phyloP scores from a whole-genome alignment of 1,140 invertebrate genomes.

The Ericerus pela region DNA sequence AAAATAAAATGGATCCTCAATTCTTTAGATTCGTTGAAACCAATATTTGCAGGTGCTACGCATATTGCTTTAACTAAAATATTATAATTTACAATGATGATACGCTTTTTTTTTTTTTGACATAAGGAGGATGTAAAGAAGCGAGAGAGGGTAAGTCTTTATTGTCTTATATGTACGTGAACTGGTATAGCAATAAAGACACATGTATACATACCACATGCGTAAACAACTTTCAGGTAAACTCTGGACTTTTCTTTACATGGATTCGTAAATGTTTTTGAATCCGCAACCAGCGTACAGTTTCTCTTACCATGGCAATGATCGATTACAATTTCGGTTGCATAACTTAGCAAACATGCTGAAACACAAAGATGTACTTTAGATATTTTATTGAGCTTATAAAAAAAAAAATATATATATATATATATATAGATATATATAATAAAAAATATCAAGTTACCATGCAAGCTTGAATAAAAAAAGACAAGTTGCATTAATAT shows the following conservation, averaged over 20 bases:
- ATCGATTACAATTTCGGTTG: conserved; percentile 74
- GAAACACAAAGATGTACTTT: conserved; percentile 26
- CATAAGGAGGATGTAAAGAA: no score
- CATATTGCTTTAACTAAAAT: no score
- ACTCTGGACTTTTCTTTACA: conserved; percentile 66
- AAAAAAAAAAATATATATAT: neutral
- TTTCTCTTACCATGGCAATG: conserved; percentile 74
- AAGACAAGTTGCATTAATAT: no score
- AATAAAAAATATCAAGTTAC: neutral
- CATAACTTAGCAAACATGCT: conserved; percentile 76
- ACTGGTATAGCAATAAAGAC: no score
- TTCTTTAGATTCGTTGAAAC: no score
- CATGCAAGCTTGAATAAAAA: no score
- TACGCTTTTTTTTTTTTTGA: no score
- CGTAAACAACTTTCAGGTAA: conserved; percentile 83
- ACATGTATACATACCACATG: conserved; percentile 78
- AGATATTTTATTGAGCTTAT: neutral
- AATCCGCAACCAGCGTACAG: conserved; percentile 65
- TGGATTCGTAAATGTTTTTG: conserved; percentile 70
- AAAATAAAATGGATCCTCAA: no score
- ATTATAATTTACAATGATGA: no score
- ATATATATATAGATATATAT: neutral
- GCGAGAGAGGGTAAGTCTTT: no score
- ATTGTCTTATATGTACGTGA: no score
- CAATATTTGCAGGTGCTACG: no score